Percentiles rank a stretch among this genome's conserved stretches.
Conservation (phyloP, 2,888 invertebrate genomes). For the Notodonta ziczac region DNA sequence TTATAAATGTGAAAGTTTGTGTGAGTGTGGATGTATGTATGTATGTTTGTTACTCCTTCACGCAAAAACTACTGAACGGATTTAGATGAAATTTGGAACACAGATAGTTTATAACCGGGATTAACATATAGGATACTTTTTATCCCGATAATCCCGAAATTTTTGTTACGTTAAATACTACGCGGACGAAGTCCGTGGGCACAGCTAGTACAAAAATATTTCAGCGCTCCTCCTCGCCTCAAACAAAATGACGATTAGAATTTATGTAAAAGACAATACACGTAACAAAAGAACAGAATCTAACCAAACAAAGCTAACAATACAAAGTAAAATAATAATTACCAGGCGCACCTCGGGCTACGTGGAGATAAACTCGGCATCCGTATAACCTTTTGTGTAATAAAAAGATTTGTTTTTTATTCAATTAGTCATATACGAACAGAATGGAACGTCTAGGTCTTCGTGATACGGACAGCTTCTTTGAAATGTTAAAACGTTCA, state of each 20-base stretch:
- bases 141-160: too few relatives aligned
- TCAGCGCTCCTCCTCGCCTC: constrained; percentile 11
- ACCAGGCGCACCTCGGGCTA: constrained; percentile 60
- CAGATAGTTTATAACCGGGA: too few relatives aligned
- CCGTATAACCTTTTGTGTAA: constrained; percentile 58
- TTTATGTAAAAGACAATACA: constrained; percentile 64
- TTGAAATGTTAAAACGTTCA: constrained; percentile 54
- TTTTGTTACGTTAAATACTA: too few relatives aligned
- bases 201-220: neutral
- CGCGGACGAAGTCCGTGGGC: too few relatives aligned
- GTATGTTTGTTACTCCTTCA: too few relatives aligned
- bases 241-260: constrained; percentile 58
- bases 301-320: constrained; percentile 55
- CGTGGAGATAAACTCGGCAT: constrained; percentile 51
- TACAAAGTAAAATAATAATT: constrained; percentile 78
- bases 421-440: constrained; percentile 65
- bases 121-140: too few relatives aligned
- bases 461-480: constrained; percentile 56
- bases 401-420: constrained; percentile 64
- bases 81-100: too few relatives aligned
- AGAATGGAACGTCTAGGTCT: constrained; percentile 49
- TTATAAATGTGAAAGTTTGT: too few relatives aligned
- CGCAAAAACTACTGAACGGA: too few relatives aligned
- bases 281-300: constrained; percentile 64
- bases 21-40: too few relatives aligned